These are phyloP conservation scores for Trachelus stipa DNA, from an alignment of 2,888 invertebrate genomes.

Conservation along the genomic window DNA sequence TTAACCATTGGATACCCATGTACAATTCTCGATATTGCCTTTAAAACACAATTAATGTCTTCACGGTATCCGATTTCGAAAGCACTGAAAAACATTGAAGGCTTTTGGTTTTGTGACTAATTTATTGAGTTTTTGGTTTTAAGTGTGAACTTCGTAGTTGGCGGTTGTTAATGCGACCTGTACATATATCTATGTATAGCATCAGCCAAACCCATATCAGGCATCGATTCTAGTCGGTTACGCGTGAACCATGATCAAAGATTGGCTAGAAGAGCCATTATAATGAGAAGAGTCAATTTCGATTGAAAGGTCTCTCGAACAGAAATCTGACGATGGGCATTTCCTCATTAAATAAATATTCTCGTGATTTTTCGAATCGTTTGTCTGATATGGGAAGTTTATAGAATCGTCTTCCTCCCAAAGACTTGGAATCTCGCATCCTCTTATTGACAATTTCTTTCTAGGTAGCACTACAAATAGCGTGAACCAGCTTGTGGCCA, in stretches of 20 bases:
- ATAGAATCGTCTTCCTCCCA: background rate
- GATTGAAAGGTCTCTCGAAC: background rate
- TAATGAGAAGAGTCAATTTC: background rate
- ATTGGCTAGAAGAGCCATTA: background rate
- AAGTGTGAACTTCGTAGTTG: slow-evolving; percentile 10
- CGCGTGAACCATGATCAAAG: background rate
- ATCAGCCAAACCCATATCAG: background rate
- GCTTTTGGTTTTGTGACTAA: slow-evolving; percentile 27
- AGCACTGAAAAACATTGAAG: background rate
- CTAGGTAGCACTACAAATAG: slow-evolving; percentile 76
- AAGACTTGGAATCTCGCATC: background rate
- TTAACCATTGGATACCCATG: slow-evolving; percentile 13
- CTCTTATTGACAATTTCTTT: slow-evolving; percentile 46
- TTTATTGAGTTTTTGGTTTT: slow-evolving; percentile 13
- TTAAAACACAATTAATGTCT: slow-evolving; percentile 8
- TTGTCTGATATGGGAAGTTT: background rate
- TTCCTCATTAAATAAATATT: background rate
- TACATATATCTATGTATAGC: background rate
- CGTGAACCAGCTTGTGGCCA: slow-evolving; percentile 75
- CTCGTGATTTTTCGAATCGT: background rate
- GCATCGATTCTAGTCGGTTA: background rate
- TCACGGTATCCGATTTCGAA: slow-evolving; percentile 15
- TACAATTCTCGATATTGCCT: slow-evolving; percentile 4
- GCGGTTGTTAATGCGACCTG: background rate
- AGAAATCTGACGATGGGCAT: background rate